Evolutionary conservation across 1,140 invertebrate genomes (phyloP), one percentile per base, ranked within the genome.

Genomic region (Tetramorium alpestre): DNA sequence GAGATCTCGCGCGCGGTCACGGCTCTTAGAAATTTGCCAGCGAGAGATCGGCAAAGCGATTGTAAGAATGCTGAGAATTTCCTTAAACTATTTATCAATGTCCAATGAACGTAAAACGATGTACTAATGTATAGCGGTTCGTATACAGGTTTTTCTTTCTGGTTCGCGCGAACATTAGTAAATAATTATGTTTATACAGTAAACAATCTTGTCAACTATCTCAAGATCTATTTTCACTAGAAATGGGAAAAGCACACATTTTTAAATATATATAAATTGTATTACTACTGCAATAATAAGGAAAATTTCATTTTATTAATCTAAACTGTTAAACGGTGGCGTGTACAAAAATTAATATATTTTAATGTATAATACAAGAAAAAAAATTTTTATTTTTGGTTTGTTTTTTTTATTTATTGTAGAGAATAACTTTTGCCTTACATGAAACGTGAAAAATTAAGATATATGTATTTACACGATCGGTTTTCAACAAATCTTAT

Each of bases 21-120:
- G 72, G 78, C 76, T 85, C 86, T 88, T 64, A 87, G 65, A 87
- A 88, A 91, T 84, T 73, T 75, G 69, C 69, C 28, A 47, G 67
- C 51, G n/a, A 60, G 80, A 73, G 69, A 47, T 84, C 56, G 13
- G 54, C 51, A 7, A 44, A 13, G 41, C 69, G 78, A 82, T 81
- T 65, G 49, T 54, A 81, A 47, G 18, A 84, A 84, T 62, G 51
- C 75, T 49, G 54, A 60, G 44, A 84, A 84, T 75, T 73, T 81
- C 64, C 41, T 73, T 38, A 28, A 60, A 56, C 41, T 33, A 13
- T 51, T 64, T 76, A 69, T 69, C 62, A 69, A 54, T 69, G 47
- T 69, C 64, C n/a, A 69, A 56, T 41, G 62, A 69, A 49, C 13
- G 22, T n/a, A 58, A n/a, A 69, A 69, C 2, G 16, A n/a, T 62